Evolutionary conservation across 2,888 invertebrate species (phyloP).

Genomic region (Halocaridina rubra): DNA sequence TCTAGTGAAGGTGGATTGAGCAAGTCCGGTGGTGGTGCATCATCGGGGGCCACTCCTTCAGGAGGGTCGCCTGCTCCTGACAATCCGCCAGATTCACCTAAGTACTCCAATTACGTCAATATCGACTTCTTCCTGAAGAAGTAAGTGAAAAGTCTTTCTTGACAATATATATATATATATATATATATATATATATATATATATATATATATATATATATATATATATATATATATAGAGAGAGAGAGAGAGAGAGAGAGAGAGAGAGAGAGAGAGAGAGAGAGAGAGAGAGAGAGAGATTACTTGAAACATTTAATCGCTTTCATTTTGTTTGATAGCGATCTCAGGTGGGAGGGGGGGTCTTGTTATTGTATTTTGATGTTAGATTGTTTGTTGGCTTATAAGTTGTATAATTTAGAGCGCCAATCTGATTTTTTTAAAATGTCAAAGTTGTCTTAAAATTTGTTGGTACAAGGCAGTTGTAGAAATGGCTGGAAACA

Average conservation of each 20-base stretch:
- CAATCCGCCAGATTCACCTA: slow-evolving; percentile 57
- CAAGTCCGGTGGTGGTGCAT: slow-evolving; percentile 51
- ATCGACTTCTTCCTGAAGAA: slow-evolving; percentile 84
- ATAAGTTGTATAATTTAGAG: too few relatives aligned
- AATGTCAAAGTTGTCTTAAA: too few relatives aligned
- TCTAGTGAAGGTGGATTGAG: slow-evolving; percentile 51
- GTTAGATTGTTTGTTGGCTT: too few relatives aligned
- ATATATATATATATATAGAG: slow-evolving; percentile 9
- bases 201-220: slow-evolving; percentile 14
- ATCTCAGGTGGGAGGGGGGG: neutral
- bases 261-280: neutral
- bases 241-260: neutral
- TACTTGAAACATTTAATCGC: neutral
- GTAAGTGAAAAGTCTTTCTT: too few relatives aligned
- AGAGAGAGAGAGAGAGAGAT: neutral
- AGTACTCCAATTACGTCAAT: slow-evolving; percentile 85
- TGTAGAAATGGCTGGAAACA: too few relatives aligned
- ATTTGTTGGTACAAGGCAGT: too few relatives aligned
- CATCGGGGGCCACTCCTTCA: slow-evolving; percentile 54
- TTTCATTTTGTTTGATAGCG: neutral
- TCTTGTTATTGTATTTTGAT: too few relatives aligned
- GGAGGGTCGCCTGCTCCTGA: slow-evolving; percentile 53
- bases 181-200: slow-evolving; percentile 3
- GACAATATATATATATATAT: neutral
- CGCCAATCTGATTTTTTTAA: too few relatives aligned